Evolutionary conservation across 2,113 vertebrate genomes (phyloP).

Genomic region (Anhinga anhinga): DNA sequence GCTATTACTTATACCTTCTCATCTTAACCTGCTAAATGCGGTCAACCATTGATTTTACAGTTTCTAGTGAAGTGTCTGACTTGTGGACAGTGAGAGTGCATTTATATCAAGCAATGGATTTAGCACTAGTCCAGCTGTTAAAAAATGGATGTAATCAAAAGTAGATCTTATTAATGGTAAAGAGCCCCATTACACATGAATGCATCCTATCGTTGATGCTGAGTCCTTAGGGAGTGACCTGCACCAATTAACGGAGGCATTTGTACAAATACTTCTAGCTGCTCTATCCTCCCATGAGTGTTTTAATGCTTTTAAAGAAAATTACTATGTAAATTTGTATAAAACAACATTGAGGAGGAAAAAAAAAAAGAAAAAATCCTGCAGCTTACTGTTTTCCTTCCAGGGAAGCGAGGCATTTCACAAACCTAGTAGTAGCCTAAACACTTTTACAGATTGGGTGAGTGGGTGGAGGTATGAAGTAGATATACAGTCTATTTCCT

Average conservation of each 20-base stretch:
- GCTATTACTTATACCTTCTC: neutral
- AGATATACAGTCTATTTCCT: neutral
- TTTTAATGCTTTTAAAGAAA: neutral
- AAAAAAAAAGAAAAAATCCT: neutral
- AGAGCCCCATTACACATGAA: neutral
- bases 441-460: neutral
- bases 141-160: neutral
- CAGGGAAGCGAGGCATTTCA: neutral
- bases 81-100: neutral
- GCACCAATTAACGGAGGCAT: neutral
- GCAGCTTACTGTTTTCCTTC: neutral
- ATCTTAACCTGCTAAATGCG: neutral
- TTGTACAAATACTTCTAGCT: neutral
- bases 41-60: neutral
- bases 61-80: neutral
- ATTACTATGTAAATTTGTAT: neutral
- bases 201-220: rapidly evolving
- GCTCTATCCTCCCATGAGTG: neutral
- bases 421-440: neutral
- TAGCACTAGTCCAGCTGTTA: neutral
- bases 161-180: neutral
- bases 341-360: neutral
- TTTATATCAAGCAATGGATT: neutral
- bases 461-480: neutral
- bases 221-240: neutral